Conservation (phyloP, 2,888 invertebrate genomes). For the Noctuana brunneofusca region DNA sequence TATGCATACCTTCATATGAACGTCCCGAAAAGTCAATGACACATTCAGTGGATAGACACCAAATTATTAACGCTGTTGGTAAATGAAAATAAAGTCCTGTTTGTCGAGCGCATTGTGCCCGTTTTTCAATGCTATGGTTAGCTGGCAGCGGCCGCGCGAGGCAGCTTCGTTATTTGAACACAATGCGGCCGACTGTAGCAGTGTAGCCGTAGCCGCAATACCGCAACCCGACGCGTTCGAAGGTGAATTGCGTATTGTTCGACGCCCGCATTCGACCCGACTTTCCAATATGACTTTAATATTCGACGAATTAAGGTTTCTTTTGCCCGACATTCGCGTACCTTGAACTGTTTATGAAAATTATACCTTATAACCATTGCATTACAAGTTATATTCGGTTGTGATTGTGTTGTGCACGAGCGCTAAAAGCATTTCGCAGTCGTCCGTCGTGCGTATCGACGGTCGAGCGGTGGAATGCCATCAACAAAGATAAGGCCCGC, state of each 20-base stretch:
- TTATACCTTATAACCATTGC: slow-evolving; percentile 42
- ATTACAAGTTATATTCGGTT: slow-evolving; percentile 47
- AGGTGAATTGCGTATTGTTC: slow-evolving; percentile 83
- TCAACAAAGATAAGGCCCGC: slow-evolving; percentile 75
- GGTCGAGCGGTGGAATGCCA: slow-evolving; percentile 77
- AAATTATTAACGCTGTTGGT: slow-evolving; percentile 18
- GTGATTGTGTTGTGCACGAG: slow-evolving; percentile 62
- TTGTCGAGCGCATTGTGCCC: slow-evolving; percentile 64
- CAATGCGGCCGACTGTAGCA: slow-evolving; percentile 53
- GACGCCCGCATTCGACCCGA: slow-evolving; percentile 73
- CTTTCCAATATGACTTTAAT: slow-evolving; percentile 77
- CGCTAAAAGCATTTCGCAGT: slow-evolving; percentile 82
- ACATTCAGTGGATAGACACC: neutral
- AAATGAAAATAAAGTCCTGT: slow-evolving; percentile 59
- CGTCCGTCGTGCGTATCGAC: slow-evolving; percentile 79
- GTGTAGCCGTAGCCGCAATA: slow-evolving; percentile 68
- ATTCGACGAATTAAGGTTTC: slow-evolving; percentile 71
- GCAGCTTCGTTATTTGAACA: slow-evolving; percentile 70
- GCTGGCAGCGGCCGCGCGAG: neutral
- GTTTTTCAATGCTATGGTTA: slow-evolving; percentile 54
- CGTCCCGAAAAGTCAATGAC: neutral
- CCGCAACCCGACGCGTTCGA: slow-evolving; percentile 81
- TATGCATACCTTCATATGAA: too few relatives aligned
- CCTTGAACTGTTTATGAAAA: slow-evolving; percentile 41
- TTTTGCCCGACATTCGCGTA: slow-evolving; percentile 59